phyloP scores from a whole-genome alignment of 2,888 invertebrate species.

The Meiosimyza decipiens region DNA sequence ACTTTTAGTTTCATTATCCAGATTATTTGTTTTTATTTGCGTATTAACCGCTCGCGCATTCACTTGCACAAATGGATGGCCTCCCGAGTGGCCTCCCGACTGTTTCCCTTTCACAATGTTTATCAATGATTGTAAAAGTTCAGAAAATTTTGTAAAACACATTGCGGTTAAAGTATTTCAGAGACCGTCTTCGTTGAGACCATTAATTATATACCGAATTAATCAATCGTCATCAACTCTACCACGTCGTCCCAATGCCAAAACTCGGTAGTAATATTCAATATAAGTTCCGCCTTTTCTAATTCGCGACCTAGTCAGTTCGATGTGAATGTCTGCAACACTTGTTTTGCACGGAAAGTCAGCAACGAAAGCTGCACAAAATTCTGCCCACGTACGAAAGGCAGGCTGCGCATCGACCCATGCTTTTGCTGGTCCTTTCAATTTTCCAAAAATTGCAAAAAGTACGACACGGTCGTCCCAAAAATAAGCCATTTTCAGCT shows the following conservation, averaged over 20 bases:
- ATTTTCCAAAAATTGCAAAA: no score
- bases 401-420: not conserved
- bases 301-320: conserved; percentile 8
- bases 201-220: conserved; percentile 4
- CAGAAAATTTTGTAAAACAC: not conserved
- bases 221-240: not conserved
- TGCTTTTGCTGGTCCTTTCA: not conserved
- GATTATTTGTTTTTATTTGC: no score
- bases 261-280: not conserved
- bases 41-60: no score
- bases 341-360: conserved; percentile 1
- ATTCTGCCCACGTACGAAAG: conserved; percentile 2
- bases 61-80: no score
- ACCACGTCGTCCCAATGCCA: not conserved
- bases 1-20: not conserved
- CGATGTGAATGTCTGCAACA: not conserved
- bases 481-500: no score
- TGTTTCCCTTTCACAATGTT: not conserved
- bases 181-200: not conserved
- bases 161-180: not conserved
- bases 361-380: not conserved
- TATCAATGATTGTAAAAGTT: not conserved
- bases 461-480: no score
- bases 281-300: not conserved
- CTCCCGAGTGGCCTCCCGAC: no score